Evolutionary conservation across 2,888 invertebrate genomes (phyloP), one percentile per base, ranked within the genome.

Genomic region (Gandaritis pyraliata): DNA sequence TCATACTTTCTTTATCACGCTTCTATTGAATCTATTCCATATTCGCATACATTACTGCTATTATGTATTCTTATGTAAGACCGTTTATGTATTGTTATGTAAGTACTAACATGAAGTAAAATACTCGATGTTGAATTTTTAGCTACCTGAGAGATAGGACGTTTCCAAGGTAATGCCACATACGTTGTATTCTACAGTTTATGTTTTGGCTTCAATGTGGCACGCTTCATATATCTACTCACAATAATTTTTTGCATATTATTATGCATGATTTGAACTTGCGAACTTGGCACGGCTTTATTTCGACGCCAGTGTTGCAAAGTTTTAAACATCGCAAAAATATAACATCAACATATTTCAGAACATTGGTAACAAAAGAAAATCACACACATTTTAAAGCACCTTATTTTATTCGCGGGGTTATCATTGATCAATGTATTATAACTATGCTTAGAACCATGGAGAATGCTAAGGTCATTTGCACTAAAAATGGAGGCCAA

Each of bases 121-220:
- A 72, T 72, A 70, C 54, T 71, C 41, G 72, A 72, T 75, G 76
- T 88, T 82, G 77, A 71, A 83, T 86, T 89, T 90, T 87, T 92
- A 97, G 97, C 96, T 96, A 96, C 93, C 96, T 97, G 90, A 95
- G 96, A 95, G 97, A 97, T 94, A 95, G 97, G 96, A 97, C 97
- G 76, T 97, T 97, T 91, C 96, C 97, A 94, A 97, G 97, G 97
- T 96, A 96, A 56, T 89, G 94, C 90, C 81, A 82, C 80, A 43
- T 77, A 72, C 73, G 71, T 77, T n/a, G n/a, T n/a, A 77, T 80
- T 86, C 75, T 84, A 77, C 70, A 48, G 41, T 58, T 60, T 52
- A 80, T 84, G 81, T 85, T 79, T 85, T 86, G 68, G 90, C 89
- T 90, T 89, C 82, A 67, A 85, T 74, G 87, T 88, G 89, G 86